phyloP scores from a whole-genome alignment of 2,797 vertebrate species.

The Picus viridis region DNA sequence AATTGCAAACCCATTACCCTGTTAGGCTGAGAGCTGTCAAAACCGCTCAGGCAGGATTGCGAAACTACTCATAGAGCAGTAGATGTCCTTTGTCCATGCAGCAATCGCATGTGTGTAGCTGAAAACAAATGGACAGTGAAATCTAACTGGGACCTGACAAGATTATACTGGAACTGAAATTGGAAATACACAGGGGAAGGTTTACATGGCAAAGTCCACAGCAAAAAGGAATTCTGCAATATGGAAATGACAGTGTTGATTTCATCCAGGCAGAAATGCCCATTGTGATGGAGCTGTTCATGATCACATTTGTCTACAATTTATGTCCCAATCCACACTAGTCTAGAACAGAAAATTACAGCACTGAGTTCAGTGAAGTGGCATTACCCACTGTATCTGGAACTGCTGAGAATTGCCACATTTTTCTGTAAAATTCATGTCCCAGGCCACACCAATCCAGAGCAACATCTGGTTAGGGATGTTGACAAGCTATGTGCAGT shows the following conservation, averaged over 20 bases:
- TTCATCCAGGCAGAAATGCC: neutral
- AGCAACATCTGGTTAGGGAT: neutral
- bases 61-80: slow-evolving; percentile 22
- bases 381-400: neutral
- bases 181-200: neutral
- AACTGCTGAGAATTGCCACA: neutral
- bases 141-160: slow-evolving; percentile 43
- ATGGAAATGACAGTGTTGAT: slow-evolving; percentile 30
- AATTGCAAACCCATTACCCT: slow-evolving; percentile 24
- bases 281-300: neutral
- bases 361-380: neutral
- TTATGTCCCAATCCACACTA: slow-evolving; percentile 9
- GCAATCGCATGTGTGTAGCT: neutral
- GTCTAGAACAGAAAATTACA: slow-evolving; percentile 21
- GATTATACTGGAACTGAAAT: slow-evolving; percentile 15
- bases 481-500: fast-evolving
- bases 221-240: neutral
- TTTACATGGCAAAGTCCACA: neutral
- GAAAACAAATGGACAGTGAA: slow-evolving; percentile 51
- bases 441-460: neutral
- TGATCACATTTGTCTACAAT: neutral
- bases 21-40: slow-evolving; percentile 41
- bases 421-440: neutral
- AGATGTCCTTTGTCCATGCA: slow-evolving; percentile 14
- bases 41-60: neutral